Base-by-base conservation (phyloP, 2,797 vertebrate species). In the Rhynchotus rufescens region DNA sequence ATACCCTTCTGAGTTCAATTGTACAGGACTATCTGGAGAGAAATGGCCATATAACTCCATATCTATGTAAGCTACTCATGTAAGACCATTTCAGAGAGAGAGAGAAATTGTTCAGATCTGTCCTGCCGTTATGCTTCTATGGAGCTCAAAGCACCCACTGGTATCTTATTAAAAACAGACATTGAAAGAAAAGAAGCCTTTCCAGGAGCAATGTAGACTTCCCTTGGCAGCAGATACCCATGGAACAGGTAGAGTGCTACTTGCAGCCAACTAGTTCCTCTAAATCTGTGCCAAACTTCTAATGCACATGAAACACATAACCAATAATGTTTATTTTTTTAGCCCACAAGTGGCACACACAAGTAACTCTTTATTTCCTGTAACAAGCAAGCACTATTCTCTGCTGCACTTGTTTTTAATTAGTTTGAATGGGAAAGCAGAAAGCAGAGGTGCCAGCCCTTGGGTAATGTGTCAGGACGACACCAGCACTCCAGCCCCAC, bases 361-460 rank as follows among this genome's bases (percentile, higher is more conserved):
- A 86, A 80, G 15, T 54, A 84, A 72, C 19, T 89, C 19, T 89
- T 44, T 16, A 61, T 28, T 28, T 91, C 60, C 72, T 32, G 12
- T 16, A 57, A 8, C 2, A 2, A 44, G 65, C 71, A 74, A 71
- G 40, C 40, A 40, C 7, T 60, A 7, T 1, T 3, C 12, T 67
- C 17, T 47, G 30, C 32, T 65, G 30, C 21, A 25, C 1, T 2
- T 15, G 17, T 40, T 90, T 88, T 34, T 60, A 82, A 23, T 68
- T 21, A 47, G 30, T 10, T 25, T n/a, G 49, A 28, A 2, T 21
- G 49, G 68, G 19, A 80, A 82, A 47, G 10, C 9, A 44, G 83
- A 56, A 8, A 30, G 26, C 15, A 32, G 34, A 0, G 0, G 2
- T 2, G 1, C 1, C 21, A 57, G 45, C 10, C 23, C 12, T 21